Evolutionary conservation across 1,140 invertebrate genomes (phyloP), one percentile per base, ranked within the genome.

Genomic region (Cepaea nemoralis): DNA sequence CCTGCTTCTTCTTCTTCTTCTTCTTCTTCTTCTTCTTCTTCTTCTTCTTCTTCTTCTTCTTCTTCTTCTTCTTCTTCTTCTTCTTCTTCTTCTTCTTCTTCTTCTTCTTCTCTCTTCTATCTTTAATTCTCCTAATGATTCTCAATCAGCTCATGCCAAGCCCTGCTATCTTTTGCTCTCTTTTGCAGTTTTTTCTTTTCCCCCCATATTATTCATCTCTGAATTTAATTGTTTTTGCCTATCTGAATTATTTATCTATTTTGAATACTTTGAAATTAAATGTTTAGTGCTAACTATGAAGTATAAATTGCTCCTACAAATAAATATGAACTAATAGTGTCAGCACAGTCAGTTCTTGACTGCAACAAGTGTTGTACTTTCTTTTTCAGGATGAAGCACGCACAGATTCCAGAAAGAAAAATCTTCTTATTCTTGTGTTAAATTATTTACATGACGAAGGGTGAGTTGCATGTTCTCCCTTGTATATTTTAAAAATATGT

Each of bases 361-460:
- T 3, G n/a, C 69, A 70, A 8, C 33, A 33, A 24, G 14, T 69
- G 14, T 79, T 80, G 1, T 39, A 24, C 45, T 71, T 82, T 82
- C 82, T 27, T 69, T 88, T 88, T 42, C 82, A 91, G 91, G 92
- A 92, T 90, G 91, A 92, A 80, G 83, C 93, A 84, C 93, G 94
- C 85, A 93, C 92, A 80, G 93, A 94, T 83, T 93, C 93, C 59
- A 93, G 95, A 67, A 95, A 94, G 85, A 94, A 94, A 80, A 95
- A 95, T 88, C 91, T 97, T 6, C 90, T 96, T n/a, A 94, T 96
- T 87, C 92, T 97, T 70, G 94, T 97, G 80, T 89, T 94, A n/a
- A 93, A 94, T 42, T 97, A 95, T 93, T 90, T 97, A 82, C 91
- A 93, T 84, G 94, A 95, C 87, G 94, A 95, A 90, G 95, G 95